These are phyloP conservation scores for Rhorus exstirpatorius DNA, from an alignment of 2,888 invertebrate species.

Conservation along the genomic window DNA sequence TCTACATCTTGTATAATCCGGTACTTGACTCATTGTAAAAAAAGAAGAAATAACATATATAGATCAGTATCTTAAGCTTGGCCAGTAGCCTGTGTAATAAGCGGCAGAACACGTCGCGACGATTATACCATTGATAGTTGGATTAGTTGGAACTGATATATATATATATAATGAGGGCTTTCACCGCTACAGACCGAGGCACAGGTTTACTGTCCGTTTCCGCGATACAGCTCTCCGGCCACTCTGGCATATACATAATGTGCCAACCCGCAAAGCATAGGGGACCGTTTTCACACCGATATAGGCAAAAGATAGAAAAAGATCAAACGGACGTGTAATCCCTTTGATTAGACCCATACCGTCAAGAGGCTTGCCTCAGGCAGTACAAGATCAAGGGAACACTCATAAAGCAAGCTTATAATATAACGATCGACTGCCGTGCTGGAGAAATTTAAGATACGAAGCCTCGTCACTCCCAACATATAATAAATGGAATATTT, in stretches of 20 bases:
- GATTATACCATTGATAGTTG: slow-evolving; percentile 34
- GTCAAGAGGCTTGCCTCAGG: neutral
- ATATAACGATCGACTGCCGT: no score
- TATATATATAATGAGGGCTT: slow-evolving; percentile 34
- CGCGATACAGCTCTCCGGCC: slow-evolving; percentile 2
- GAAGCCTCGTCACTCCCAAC: no score
- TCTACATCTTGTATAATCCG: neutral
- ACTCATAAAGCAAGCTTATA: neutral
- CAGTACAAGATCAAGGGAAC: neutral
- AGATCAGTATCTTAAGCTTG: slow-evolving; percentile 4
- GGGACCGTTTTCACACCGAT: slow-evolving; percentile 6
- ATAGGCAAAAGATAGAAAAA: neutral
- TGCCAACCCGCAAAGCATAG: neutral
- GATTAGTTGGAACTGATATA: slow-evolving; percentile 44
- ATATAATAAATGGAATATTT: no score
- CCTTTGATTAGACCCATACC: neutral
- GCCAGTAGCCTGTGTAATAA: slow-evolving; percentile 34
- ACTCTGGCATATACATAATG: neutral
- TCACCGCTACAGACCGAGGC: slow-evolving; percentile 38
- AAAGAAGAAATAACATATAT: no score
- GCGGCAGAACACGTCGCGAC: slow-evolving; percentile 10
- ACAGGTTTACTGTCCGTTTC: slow-evolving; percentile 19
- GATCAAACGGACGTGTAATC: neutral
- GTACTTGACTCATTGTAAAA: neutral
- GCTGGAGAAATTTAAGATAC: no score